Conservation (phyloP, 1,140 invertebrate species). For the Panulirus ornatus region DNA sequence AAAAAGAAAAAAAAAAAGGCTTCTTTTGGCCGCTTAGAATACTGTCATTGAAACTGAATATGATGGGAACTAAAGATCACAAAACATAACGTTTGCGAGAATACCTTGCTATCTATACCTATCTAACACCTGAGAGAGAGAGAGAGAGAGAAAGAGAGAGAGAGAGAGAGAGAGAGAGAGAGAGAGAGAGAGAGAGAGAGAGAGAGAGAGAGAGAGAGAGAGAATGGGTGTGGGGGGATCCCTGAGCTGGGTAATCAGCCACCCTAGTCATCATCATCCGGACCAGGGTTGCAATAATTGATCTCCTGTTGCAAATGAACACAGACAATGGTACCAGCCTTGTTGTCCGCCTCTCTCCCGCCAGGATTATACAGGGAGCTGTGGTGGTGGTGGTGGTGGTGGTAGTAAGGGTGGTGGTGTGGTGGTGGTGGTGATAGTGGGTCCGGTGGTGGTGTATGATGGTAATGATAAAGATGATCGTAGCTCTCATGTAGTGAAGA, state of each 20-base stretch:
- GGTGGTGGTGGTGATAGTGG: background rate
- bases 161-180: conserved; percentile 41
- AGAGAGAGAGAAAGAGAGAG: conserved; percentile 38
- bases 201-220: background rate
- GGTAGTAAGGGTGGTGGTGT: background rate
- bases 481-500: too few species aligned
- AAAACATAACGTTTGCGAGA: too few species aligned
- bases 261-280: conserved; percentile 39
- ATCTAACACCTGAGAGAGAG: background rate
- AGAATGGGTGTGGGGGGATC: too few species aligned
- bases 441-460: background rate
- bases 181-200: conserved; percentile 1
- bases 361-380: background rate
- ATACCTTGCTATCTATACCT: background rate
- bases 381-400: background rate
- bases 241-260: conserved; percentile 53
- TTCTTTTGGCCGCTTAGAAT: too few species aligned
- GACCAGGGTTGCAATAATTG: conserved; percentile 51
- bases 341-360: background rate
- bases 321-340: conserved; percentile 38
- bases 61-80: too few species aligned
- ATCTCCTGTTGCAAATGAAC: conserved; percentile 63
- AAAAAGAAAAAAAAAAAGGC: too few species aligned
- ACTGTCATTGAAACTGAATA: too few species aligned
- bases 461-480: background rate